A percentile compares a stretch with the other conserved stretches of the same genome.
Conservation (phyloP, 2,113 vertebrate genomes). For the Polypterus senegalus region DNA sequence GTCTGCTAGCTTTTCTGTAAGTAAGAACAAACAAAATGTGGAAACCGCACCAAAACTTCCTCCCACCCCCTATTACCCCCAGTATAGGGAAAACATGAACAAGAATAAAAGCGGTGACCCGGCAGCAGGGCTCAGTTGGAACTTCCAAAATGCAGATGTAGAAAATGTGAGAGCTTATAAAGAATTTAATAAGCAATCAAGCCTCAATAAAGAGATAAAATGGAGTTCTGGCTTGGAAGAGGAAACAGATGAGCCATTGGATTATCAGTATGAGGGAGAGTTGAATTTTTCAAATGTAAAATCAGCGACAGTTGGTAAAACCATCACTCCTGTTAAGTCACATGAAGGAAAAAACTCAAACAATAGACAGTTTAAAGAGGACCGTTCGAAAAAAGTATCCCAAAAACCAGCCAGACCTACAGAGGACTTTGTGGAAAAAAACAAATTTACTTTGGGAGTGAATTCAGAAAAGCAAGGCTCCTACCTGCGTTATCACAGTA, state of each 20-base stretch:
- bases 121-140: neutral
- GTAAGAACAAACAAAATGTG: neutral
- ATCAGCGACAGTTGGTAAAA: neutral
- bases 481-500: conserved; percentile 54
- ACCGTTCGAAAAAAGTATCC: no score
- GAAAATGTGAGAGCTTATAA: neutral
- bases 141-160: neutral
- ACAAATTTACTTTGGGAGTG: conserved; percentile 68
- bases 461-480: conserved; percentile 38
- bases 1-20: conserved; percentile 6
- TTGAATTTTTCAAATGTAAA: neutral
- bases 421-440: conserved; percentile 61
- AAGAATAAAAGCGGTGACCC: neutral
- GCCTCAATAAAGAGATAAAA: neutral
- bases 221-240: neutral
- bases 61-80: conserved; percentile 25
- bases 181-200: neutral
- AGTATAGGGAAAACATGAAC: conserved; percentile 10
- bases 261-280: conserved; percentile 3
- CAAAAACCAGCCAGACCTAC: conserved; percentile 22
- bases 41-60: conserved; percentile 11
- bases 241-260: neutral
- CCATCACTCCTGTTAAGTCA: no score
- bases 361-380: no score
- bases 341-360: no score